Conservation (phyloP, 2,888 invertebrate species). For the Tetanocera ferruginea region DNA sequence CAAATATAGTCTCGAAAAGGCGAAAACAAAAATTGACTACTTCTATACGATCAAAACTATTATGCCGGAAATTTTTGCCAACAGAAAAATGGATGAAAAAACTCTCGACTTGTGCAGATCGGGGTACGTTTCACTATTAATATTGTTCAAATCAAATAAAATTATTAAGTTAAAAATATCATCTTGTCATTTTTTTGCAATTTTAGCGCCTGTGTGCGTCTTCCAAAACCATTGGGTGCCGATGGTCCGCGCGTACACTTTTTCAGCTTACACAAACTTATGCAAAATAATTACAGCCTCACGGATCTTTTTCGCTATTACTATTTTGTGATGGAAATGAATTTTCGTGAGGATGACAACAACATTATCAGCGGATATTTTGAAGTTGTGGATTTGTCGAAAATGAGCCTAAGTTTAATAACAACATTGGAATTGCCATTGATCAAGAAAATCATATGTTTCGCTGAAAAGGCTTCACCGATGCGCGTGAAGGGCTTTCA, state of each 20-base stretch:
- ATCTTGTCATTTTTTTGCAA: too few species aligned
- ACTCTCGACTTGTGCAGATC: conserved; percentile 53
- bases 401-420: conserved; percentile 72
- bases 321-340: conserved; percentile 73
- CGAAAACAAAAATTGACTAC: conserved; percentile 73
- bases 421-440: conserved; percentile 74
- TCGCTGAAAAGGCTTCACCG: conserved; percentile 75
- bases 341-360: conserved; percentile 75
- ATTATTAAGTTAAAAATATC: too few species aligned
- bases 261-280: conserved; percentile 70
- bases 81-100: conserved; percentile 55
- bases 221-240: conserved; percentile 63
- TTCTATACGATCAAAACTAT: conserved; percentile 71
- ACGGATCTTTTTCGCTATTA: conserved; percentile 72
- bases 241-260: conserved; percentile 71
- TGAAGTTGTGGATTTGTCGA: conserved; percentile 73
- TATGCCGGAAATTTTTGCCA: conserved; percentile 72
- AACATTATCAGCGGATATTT: conserved; percentile 71
- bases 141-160: background rate
- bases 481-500: conserved; percentile 74
- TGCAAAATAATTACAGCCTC: conserved; percentile 69
- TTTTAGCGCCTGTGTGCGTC: conserved; percentile 46
- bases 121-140: conserved; percentile 64
- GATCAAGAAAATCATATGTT: conserved; percentile 73
- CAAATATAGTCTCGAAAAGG: conserved; percentile 72